phyloP scores from a whole-genome alignment of 64 coral and sea anemone genomes.

The Pachyseris speciosa region DNA sequence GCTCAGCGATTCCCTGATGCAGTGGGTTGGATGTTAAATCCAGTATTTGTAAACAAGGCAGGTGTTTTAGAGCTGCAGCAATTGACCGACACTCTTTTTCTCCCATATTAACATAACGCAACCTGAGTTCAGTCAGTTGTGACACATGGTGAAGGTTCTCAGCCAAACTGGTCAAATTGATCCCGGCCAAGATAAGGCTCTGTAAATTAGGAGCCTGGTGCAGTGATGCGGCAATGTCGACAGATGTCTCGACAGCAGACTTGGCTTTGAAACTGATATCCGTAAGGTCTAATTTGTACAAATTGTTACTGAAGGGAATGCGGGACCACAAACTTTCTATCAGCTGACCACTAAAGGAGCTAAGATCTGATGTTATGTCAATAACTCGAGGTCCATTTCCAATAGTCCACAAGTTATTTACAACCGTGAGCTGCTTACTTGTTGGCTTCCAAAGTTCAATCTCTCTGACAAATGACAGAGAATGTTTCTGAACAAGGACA shows the following conservation, averaged over 20 bases:
- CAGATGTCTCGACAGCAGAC: too few relatives aligned
- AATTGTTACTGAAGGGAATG: too few relatives aligned
- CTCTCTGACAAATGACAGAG: neutral
- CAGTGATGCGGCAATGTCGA: neutral
- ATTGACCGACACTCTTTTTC: neutral
- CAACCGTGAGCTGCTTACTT: neutral
- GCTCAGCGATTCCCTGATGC: neutral
- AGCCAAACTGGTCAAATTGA: too few relatives aligned
- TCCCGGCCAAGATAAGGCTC: too few relatives aligned
- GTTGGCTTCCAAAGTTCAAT: neutral
- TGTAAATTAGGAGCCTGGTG: neutral
- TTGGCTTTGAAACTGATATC: too few relatives aligned
- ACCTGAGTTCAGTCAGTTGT: too few relatives aligned
- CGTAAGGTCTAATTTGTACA: too few relatives aligned
- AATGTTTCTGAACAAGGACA: neutral
- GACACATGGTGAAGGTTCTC: too few relatives aligned
- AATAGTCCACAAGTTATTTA: neutral
- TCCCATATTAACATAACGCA: too few relatives aligned
- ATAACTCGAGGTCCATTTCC: neutral
- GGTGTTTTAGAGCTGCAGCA: neutral
- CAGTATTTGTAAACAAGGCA: neutral
- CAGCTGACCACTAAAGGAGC: too few relatives aligned
- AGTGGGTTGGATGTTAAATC: neutral
- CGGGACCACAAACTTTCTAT: too few relatives aligned
- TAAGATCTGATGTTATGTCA: neutral